Base-by-base conservation (phyloP, 2,113 vertebrate genomes). In the Phalacrocorax brasilianus region DNA sequence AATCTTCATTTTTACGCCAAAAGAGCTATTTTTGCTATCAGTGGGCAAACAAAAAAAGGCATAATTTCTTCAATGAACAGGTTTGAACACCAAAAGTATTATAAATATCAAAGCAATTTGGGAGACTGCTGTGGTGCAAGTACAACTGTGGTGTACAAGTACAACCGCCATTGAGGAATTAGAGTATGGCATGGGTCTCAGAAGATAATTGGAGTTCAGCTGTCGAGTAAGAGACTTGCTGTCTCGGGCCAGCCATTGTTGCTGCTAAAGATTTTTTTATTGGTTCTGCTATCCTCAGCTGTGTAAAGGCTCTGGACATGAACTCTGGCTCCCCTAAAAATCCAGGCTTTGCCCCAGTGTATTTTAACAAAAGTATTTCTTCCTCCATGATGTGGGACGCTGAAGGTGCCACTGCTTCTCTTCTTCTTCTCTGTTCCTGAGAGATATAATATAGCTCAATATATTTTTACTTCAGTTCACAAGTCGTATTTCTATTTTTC, bases 401-500 rank as follows among this genome's bases (percentile, higher is more conserved):
- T 72, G 56, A 66, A 91, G 76, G 72, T 96, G 33, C 52, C 76
- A 42, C 59, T 23, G 44, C 16, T 33, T 75, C 78, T 73, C 21
- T 68, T 89, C 44, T 58, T 30, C 45, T 70, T 61, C 74, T 65
- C 71, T 59, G 23, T 53, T 85, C 88, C 61, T 3, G 3, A 38
- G 73, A 85, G 70, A 68, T 44, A 63, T 17, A 75, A 16, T 21
- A 42, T 5, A 91, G 68, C 45, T 84, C 56, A 28, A 27, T n/a
- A 10, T 63, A 33, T n/a, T 92, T 53, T 73, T 38, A 17, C 59
- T 92, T 93, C 78, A 94, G 58, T 56, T 94, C 95, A 93, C 93
- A 86, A 91, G 77, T 85, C 40, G 83, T 67, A 81, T 68, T 94
- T 68, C 62, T 91, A 21, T 56, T 96, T 92, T 87, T 53, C 91